Percentiles rank a stretch among this genome's conserved stretches.
Evolutionary conservation across 2,113 vertebrate species (phyloP).

Genomic region (Ictalurus punctatus): DNA sequence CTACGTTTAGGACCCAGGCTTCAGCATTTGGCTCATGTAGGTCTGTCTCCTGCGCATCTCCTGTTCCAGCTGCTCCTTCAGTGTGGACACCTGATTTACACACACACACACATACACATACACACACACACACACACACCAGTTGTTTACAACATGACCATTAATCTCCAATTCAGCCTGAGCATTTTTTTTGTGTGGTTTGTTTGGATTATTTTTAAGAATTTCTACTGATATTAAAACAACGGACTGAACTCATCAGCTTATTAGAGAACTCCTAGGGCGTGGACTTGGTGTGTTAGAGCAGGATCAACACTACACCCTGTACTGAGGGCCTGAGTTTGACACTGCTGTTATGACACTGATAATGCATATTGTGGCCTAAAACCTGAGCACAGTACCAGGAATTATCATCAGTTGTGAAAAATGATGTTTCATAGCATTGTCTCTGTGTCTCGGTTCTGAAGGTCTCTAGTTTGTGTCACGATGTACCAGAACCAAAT

Average conservation of each 20-base stretch:
- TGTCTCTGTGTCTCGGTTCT: no score
- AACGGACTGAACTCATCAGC: background rate
- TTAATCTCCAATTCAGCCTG: background rate
- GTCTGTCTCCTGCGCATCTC: conserved; percentile 63
- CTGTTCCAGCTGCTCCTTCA: conserved; percentile 75
- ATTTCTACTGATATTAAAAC: background rate
- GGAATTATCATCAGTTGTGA: background rate
- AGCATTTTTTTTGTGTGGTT: background rate
- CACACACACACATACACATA: conserved; percentile 35
- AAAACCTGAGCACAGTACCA: background rate
- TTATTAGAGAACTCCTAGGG: background rate
- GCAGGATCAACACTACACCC: background rate
- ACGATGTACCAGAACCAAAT: no score
- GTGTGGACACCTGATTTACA: conserved; percentile 67
- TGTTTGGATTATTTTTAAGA: background rate
- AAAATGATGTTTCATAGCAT: no score
- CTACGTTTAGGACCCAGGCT: conserved; percentile 58
- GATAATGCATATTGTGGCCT: background rate
- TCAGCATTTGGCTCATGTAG: conserved; percentile 63
- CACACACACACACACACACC: conserved; percentile 16
- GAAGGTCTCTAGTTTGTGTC: no score
- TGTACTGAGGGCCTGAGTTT: background rate
- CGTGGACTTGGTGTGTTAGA: background rate
- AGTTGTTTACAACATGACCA: background rate
- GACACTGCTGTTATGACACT: background rate